phyloP scores from a whole-genome alignment of 2,888 invertebrate species.

The Blastobasis adustella region DNA sequence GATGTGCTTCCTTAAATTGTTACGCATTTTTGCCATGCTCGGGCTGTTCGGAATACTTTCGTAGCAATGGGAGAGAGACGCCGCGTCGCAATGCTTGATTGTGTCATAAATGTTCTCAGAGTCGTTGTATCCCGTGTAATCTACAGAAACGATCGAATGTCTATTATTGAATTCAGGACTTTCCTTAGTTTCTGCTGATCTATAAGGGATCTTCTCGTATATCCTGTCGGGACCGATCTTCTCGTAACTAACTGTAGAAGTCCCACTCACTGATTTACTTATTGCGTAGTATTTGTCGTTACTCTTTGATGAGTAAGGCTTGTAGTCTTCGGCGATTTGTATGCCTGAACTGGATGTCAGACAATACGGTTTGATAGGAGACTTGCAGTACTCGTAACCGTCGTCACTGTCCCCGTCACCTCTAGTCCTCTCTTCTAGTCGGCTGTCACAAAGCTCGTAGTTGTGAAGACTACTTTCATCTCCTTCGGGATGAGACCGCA shows the following conservation, averaged over 20 bases:
- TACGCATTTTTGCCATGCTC: constrained; percentile 57
- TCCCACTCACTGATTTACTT: constrained; percentile 60
- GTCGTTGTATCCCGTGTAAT: constrained; percentile 59
- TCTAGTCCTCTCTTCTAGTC: constrained; percentile 57
- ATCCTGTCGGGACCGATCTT: constrained; percentile 66
- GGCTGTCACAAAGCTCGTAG: constrained; percentile 66
- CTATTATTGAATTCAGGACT: constrained; percentile 56
- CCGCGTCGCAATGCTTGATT: constrained; percentile 70
- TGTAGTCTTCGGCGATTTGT: constrained; percentile 71
- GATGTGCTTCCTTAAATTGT: constrained; percentile 50
- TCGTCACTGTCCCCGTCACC: constrained; percentile 67
- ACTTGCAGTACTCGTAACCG: constrained; percentile 68
- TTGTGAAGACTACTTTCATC: constrained; percentile 69
- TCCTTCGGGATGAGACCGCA: constrained; percentile 66
- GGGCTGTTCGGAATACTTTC: constrained; percentile 75
- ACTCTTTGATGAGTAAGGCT: constrained; percentile 38
- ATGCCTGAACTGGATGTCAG: constrained; percentile 57
- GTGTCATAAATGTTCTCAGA: constrained; percentile 78
- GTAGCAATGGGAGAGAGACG: constrained; percentile 73
- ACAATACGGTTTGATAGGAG: constrained; percentile 61
- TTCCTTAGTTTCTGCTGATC: constrained; percentile 46
- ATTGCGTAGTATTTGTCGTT: constrained; percentile 45
- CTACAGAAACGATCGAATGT: constrained; percentile 53
- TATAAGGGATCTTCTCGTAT: constrained; percentile 62
- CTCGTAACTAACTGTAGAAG: constrained; percentile 64